These are phyloP conservation scores for Circaetus gallicus DNA, from an alignment of 2,113 vertebrate species.

Conservation along the genomic window DNA sequence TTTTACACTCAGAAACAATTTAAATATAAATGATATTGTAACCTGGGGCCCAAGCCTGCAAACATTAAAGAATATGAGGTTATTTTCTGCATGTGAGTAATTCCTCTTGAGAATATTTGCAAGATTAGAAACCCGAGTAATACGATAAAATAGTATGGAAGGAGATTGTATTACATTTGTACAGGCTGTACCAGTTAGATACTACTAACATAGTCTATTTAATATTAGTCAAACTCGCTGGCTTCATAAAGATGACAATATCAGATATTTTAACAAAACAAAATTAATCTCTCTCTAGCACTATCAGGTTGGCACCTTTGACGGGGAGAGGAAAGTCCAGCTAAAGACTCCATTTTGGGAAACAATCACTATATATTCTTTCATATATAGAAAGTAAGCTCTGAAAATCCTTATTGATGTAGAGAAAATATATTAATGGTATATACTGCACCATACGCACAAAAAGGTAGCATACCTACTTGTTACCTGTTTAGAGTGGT, in stretches of 20 bases:
- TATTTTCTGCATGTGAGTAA: background rate
- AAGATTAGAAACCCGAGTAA: background rate
- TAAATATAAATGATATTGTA: background rate
- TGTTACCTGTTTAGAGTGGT: background rate
- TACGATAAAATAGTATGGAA: background rate
- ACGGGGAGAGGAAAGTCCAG: background rate
- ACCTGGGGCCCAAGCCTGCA: background rate
- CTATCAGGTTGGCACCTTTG: background rate
- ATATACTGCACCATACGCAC: no score
- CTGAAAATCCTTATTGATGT: background rate
- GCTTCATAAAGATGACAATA: background rate
- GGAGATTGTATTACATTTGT: background rate
- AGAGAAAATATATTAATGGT: background rate
- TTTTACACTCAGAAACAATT: background rate
- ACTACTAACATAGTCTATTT: background rate
- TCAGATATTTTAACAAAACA: background rate
- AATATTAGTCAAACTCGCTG: background rate
- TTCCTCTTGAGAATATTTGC: background rate
- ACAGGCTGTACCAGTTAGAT: background rate
- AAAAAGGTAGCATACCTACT: background rate
- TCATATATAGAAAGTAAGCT: background rate
- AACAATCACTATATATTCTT: background rate
- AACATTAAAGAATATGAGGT: background rate
- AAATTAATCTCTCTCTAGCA: background rate
- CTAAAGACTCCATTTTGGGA: background rate